Evolutionary conservation across 2,113 vertebrate genomes (phyloP).

Genomic region (Leucopternis melanops): DNA sequence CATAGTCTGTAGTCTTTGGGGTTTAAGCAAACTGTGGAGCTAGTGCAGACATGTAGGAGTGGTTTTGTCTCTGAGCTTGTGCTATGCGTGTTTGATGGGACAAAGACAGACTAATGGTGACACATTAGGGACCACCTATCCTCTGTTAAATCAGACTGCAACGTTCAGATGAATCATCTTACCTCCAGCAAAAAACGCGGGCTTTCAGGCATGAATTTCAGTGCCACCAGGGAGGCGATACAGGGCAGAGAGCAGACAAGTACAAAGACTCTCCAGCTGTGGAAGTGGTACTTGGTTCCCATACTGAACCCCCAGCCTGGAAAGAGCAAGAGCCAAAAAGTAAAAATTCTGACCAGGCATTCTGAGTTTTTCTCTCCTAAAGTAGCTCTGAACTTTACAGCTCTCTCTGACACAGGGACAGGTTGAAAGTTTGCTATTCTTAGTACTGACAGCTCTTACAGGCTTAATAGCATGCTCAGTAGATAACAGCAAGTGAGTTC

Average conservation of each 20-base stretch:
- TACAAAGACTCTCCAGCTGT: constrained; percentile 95
- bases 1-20: not conserved
- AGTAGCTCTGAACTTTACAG: not conserved
- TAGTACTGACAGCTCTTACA: not conserved
- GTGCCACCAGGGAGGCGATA: constrained; percentile 81
- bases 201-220: constrained; percentile 96
- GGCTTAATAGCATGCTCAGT: not conserved
- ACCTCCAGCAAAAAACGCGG: constrained; percentile 96
- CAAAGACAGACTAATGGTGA: not conserved
- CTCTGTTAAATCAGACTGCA: not conserved
- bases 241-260: constrained; percentile 89
- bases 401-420: not conserved
- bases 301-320: constrained; percentile 96
- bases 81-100: not conserved
- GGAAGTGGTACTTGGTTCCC: constrained; percentile 89
- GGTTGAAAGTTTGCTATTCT: not conserved
- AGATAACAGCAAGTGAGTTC: not conserved
- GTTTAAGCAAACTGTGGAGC: not conserved
- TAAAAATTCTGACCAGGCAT: not conserved
- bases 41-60: not conserved
- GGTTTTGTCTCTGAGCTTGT: not conserved
- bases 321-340: not conserved
- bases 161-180: not conserved
- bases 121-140: not conserved
- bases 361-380: not conserved